Evolutionary conservation across 2,888 invertebrate species (phyloP).

Genomic region (Masnerella sp.): DNA sequence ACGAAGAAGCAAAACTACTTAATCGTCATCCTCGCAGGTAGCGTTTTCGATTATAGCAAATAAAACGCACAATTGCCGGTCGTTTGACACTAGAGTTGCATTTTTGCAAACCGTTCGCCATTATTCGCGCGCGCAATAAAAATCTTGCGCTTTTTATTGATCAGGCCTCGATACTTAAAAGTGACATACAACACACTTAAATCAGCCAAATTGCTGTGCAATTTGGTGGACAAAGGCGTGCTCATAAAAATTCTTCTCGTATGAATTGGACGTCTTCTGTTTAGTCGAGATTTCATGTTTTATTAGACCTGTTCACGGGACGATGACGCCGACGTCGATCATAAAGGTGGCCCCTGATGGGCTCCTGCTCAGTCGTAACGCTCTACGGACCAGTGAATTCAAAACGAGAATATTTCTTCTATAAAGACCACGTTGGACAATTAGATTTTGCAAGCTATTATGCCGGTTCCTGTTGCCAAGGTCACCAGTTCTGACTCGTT

Average conservation of each 20-base stretch:
- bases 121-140: conserved; percentile 24
- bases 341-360: conserved; percentile 58
- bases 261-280: conserved; percentile 31
- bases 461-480: no score
- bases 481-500: no score
- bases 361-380: no score
- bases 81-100: conserved; percentile 34
- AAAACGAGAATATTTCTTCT: no score
- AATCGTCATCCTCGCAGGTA: conserved; percentile 45
- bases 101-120: conserved; percentile 39
- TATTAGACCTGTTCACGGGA: conserved; percentile 46
- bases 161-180: conserved; percentile 29
- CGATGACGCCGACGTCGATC: conserved; percentile 56
- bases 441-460: no score
- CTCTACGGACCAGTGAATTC: no score
- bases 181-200: conserved; percentile 53
- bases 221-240: conserved; percentile 41
- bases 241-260: conserved; percentile 43
- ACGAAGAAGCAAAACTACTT: no score
- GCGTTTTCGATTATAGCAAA: conserved; percentile 38
- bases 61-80: conserved; percentile 29
- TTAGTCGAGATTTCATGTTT: conserved; percentile 46
- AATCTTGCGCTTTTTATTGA: conserved; percentile 45
- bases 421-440: no score
- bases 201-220: conserved; percentile 42